phyloP scores from a whole-genome alignment of 2,797 vertebrate species.

The Zenarchopterus dispar region DNA sequence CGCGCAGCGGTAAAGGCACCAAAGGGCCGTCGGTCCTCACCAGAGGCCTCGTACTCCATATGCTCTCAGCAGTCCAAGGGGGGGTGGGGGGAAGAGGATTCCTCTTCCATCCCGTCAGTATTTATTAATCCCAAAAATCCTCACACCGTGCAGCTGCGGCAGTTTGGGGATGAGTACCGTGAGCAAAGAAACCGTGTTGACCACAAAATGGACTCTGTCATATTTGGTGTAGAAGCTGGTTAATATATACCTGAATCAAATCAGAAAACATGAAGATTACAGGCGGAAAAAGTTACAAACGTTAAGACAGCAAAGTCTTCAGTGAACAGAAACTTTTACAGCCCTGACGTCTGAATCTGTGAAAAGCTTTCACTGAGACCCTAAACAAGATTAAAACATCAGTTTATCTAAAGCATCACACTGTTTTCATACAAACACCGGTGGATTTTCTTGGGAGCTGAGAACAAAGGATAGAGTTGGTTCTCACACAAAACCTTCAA shows the following conservation, averaged over 20 bases:
- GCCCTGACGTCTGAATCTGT: too few species aligned
- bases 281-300: background rate
- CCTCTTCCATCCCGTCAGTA: constrained; percentile 84
- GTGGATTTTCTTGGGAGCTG: background rate
- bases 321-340: background rate
- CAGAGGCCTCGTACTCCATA: constrained; percentile 42
- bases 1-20: constrained; percentile 44
- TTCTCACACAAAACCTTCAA: constrained; percentile 32
- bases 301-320: background rate
- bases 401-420: background rate
- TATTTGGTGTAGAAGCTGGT: constrained; percentile 99
- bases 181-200: constrained; percentile 93
- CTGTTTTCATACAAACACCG: background rate
- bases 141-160: constrained; percentile 95
- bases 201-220: constrained; percentile 91
- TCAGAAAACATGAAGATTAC: constrained; percentile 1
- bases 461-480: constrained; percentile 9
- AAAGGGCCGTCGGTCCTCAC: constrained; percentile 39
- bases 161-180: constrained; percentile 95
- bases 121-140: constrained; percentile 98
- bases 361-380: background rate
- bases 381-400: background rate
- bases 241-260: constrained; percentile 89
- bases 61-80: constrained; percentile 44
- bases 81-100: constrained; percentile 41